These are phyloP conservation scores for Lasiommata megera DNA, from an alignment of 2,888 invertebrate genomes.

Conservation along the genomic window DNA sequence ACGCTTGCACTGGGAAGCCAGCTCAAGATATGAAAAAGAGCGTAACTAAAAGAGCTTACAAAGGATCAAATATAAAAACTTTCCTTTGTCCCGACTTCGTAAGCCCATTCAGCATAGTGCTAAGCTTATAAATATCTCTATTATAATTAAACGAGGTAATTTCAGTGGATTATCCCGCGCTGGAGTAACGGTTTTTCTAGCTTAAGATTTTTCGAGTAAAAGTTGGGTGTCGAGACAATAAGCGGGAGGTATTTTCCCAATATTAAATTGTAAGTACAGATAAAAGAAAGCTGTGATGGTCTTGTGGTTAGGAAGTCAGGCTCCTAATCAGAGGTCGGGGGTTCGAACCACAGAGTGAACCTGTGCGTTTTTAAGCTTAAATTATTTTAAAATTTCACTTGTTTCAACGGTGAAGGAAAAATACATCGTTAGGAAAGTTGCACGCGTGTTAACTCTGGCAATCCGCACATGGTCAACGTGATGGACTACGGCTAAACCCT, in stretches of 20 bases:
- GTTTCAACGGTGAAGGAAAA: too few species aligned
- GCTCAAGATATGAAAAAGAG: conserved; percentile 14
- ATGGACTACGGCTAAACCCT: too few species aligned
- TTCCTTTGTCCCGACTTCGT: conserved; percentile 16
- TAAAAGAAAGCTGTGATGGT: too few species aligned
- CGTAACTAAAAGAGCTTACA: conserved; percentile 10
- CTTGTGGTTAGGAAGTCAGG: too few species aligned
- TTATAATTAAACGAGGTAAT: conserved; percentile 28
- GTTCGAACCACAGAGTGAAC: too few species aligned
- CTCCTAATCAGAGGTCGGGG: too few species aligned
- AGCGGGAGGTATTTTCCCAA: neutral
- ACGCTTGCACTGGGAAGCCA: conserved; percentile 2
- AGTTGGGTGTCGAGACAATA: neutral
- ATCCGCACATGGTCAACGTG: too few species aligned
- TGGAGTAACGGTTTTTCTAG: neutral
- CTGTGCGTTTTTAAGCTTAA: too few species aligned
- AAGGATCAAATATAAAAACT: conserved; percentile 20
- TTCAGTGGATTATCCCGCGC: conserved; percentile 17
- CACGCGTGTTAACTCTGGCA: too few species aligned
- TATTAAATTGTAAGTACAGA: too few species aligned
- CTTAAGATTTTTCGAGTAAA: neutral
- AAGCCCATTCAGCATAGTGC: conserved; percentile 14
- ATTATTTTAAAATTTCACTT: too few species aligned
- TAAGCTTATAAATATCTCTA: conserved; percentile 22
- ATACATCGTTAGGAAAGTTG: too few species aligned